These are phyloP conservation scores for Charadrius vociferus DNA, from an alignment of 2,113 vertebrate species.

Conservation along the genomic window DNA sequence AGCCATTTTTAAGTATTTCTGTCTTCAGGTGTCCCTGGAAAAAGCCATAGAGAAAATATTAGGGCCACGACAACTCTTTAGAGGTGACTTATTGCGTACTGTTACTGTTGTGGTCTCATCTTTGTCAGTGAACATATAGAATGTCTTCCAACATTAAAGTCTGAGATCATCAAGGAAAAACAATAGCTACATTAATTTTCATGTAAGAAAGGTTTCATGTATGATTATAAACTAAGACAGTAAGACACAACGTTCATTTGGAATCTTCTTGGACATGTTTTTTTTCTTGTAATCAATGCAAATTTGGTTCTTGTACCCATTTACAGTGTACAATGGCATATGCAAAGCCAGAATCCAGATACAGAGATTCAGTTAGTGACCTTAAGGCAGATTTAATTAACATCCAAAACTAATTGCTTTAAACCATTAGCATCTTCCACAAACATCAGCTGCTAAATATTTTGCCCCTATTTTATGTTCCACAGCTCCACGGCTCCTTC, in stretches of 20 bases:
- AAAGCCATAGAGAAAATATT: background rate
- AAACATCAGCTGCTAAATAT: background rate
- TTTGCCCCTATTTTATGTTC: background rate
- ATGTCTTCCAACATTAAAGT: background rate
- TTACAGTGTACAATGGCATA: background rate
- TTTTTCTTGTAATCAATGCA: background rate
- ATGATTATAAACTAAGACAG: background rate
- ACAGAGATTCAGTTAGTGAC: background rate
- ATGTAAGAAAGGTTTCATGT: background rate
- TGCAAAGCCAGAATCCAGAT: constrained; percentile 4
- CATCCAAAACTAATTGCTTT: background rate
- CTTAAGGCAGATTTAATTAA: constrained; percentile 10
- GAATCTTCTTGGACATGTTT: background rate
- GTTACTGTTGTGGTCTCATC: background rate
- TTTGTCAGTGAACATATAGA: background rate
- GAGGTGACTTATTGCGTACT: background rate
- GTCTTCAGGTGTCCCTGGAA: constrained; percentile 52
- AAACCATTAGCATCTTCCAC: background rate
- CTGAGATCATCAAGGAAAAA: background rate
- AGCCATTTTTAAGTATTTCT: constrained; percentile 57
- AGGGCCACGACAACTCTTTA: background rate
- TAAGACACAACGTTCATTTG: background rate
- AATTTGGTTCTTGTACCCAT: background rate
- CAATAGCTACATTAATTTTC: background rate
- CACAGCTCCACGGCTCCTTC: background rate